Conservation (phyloP, 2,888 invertebrate genomes). For the Aporophyla lueneburgensis region DNA sequence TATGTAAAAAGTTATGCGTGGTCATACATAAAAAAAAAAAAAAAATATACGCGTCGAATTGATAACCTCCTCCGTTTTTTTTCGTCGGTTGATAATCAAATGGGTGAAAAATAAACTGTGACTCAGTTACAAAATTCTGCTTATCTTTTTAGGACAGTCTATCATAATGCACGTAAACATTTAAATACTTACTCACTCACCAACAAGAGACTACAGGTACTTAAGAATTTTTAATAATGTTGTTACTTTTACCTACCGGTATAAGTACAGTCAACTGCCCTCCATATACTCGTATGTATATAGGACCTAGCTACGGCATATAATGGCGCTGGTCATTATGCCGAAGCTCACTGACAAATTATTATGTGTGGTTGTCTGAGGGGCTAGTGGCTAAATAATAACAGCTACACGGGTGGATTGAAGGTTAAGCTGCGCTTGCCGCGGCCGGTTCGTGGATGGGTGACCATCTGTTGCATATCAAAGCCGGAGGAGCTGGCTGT, state of each 20-base stretch:
- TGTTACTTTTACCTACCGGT: neutral
- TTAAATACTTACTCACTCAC: constrained; percentile 20
- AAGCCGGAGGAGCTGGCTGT: no score
- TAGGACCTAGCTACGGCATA: neutral
- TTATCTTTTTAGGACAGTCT: constrained; percentile 74
- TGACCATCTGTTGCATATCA: no score
- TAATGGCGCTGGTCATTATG: neutral
- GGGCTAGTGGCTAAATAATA: no score
- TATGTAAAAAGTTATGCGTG: no score
- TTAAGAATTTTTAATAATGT: neutral
- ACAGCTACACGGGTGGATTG: no score
- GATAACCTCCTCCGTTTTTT: no score
- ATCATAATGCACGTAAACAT: constrained; percentile 60
- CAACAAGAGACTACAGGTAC: neutral
- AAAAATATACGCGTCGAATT: no score
- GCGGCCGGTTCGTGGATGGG: no score
- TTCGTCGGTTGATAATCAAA: no score
- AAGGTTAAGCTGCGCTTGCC: no score
- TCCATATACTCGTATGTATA: no score
- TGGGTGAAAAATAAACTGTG: constrained; percentile 16
- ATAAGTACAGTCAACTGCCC: neutral
- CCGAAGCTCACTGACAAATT: neutral
- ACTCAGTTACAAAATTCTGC: constrained; percentile 48
- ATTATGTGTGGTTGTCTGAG: neutral
- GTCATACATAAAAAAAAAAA: no score